phyloP scores from a whole-genome alignment of 2,797 vertebrate genomes.

The Discoglossus pictus region DNA sequence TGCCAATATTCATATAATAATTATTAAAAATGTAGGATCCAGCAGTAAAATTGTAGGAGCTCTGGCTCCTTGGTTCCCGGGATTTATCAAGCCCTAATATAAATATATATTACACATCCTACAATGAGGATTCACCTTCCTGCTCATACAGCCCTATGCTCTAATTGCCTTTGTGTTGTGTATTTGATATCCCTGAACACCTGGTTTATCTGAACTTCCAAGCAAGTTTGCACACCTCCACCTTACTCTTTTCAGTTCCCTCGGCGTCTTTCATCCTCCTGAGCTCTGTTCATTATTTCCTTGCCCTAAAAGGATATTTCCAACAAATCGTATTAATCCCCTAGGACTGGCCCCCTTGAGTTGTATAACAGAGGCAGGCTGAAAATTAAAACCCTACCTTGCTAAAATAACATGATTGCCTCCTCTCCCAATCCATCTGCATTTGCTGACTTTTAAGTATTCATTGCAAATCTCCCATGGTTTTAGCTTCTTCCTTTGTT shows the following conservation, averaged over 20 bases:
- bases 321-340: slow-evolving; percentile 49
- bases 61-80: too few species aligned
- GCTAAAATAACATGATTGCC: slow-evolving; percentile 44
- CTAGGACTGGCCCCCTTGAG: slow-evolving; percentile 45
- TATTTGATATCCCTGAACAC: slow-evolving; percentile 49
- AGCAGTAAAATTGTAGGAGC: too few species aligned
- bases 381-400: slow-evolving; percentile 42
- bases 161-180: slow-evolving; percentile 27
- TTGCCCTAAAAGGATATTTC: slow-evolving; percentile 47
- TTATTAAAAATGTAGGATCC: too few species aligned
- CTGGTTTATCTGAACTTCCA: slow-evolving; percentile 27
- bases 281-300: slow-evolving; percentile 43
- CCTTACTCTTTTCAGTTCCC: slow-evolving; percentile 33
- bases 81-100: too few species aligned
- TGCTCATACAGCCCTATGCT: neutral
- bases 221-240: slow-evolving; percentile 49
- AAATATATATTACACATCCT: too few species aligned
- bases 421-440: slow-evolving; percentile 57
- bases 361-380: slow-evolving; percentile 23
- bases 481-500: slow-evolving; percentile 72
- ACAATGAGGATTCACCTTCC: neutral
- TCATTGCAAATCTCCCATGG: slow-evolving; percentile 72
- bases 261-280: slow-evolving; percentile 39
- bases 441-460: slow-evolving; percentile 62
- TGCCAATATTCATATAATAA: too few species aligned